These are phyloP conservation scores for Salvelinus sp. DNA, from an alignment of 2,113 vertebrate species.

Conservation along the genomic window DNA sequence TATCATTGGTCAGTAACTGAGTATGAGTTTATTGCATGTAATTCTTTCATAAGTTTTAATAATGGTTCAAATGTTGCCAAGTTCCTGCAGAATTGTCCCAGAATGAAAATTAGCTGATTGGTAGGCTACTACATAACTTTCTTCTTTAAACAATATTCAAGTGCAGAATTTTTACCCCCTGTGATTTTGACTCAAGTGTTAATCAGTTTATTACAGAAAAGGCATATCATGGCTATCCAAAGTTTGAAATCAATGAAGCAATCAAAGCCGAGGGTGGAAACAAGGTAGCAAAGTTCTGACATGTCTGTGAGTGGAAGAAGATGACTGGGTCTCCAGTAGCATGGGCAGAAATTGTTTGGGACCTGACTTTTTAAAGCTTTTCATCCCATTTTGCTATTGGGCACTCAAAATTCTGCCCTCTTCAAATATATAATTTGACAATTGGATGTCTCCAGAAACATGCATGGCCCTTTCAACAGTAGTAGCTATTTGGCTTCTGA, in stretches of 20 bases:
- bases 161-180: no score
- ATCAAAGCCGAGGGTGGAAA: slow-evolving; percentile 16
- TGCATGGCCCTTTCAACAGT: neutral
- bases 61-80: no score
- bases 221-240: slow-evolving; percentile 13
- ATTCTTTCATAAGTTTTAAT: neutral
- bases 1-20: neutral
- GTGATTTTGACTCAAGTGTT: neutral
- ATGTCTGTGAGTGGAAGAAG: slow-evolving; percentile 2
- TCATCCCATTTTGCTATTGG: no score
- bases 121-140: no score
- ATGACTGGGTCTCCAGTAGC: neutral
- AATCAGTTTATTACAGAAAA: slow-evolving; percentile 5
- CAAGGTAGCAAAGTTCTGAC: slow-evolving; percentile 17
- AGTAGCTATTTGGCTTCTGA: neutral
- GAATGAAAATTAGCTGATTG: no score
- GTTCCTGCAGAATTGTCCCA: neutral
- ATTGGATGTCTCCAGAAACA: no score
- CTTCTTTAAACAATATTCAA: no score
- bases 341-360: neutral
- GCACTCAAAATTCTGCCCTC: no score
- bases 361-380: neutral
- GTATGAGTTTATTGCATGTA: neutral
- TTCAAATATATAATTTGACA: no score
- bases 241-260: neutral